Base-by-base conservation (phyloP, 2,888 invertebrate species). In the Hybos culiciformis region DNA sequence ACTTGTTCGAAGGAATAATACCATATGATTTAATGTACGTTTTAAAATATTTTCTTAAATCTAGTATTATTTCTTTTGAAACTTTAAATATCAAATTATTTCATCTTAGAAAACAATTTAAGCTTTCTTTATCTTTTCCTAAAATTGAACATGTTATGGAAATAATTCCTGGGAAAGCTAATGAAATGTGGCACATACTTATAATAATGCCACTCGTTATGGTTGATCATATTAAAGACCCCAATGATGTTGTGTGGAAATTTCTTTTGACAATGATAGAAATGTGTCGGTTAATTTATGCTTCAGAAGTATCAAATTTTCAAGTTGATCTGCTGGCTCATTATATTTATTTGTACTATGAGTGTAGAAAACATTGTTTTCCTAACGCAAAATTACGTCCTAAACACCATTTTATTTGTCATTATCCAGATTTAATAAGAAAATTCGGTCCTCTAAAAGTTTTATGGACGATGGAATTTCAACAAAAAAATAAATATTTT, bases 401-500 rank as follows among this genome's bases (percentile, higher is more conserved):
- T 18, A 50, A 50, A 37, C 48, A 49, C 38, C 49, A 48, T 39
- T 50, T 41, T 21, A n/a, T 50, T 11, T 36, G 15, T 11, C 50
- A 50, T 38, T 50, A 50, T 37, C 48, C 48, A 11, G 43, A 45
- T 21, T 23, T 50, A 11, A 45, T 48, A 21, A 8, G 42, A 23
- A 40, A 46, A 39, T 41, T 45, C 14, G 46, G 48, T 9, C 48
- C 48, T 7, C 21, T 50, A 32, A 48, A 39, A 29, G 5, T 37
- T n/a, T 20, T 50, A 2, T 50, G 50, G 45, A 50, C 46, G 4
- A 37, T 50, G 39, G 14, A 50, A 11, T 56, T 56, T 42, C 53
- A 56, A 47, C 51, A 51, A 24, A 55, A 56, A 39, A 53, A 56
- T 39, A 40, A 49, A 7, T 54, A 44, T 44, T 54, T 53, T 36